Evolutionary conservation across 1,140 invertebrate species (phyloP).

Genomic region (Argopecten irradians): DNA sequence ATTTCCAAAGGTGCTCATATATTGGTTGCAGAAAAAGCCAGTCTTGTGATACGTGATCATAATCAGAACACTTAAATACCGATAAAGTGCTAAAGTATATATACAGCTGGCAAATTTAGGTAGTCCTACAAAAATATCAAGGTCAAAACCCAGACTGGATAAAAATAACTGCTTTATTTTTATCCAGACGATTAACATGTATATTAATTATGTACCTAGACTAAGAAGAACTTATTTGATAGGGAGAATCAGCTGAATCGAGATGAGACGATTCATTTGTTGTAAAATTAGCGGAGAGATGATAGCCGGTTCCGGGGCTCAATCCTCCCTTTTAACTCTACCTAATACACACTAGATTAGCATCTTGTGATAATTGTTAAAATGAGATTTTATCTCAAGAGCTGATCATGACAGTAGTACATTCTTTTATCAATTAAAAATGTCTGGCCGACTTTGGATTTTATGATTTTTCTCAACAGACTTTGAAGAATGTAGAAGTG

Average conservation of each 20-base stretch:
- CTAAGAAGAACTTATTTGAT: not conserved
- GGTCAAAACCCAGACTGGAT: not conserved
- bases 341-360: not conserved
- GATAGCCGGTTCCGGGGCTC: not conserved
- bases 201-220: not conserved
- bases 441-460: not conserved
- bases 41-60: no score
- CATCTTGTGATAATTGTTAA: not conserved
- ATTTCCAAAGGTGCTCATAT: no score
- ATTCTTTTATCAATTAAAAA: not conserved
- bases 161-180: not conserved
- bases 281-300: not conserved
- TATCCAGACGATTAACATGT: constrained; percentile 10
- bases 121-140: not conserved
- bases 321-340: not conserved
- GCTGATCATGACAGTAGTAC: not conserved
- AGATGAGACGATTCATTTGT: not conserved
- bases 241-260: not conserved
- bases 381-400: not conserved
- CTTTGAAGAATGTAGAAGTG: not conserved
- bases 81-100: not conserved
- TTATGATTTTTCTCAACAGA: not conserved
- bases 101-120: not conserved
- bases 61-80: not conserved
- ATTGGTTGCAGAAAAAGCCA: no score